Conservation (phyloP, 2,797 vertebrate genomes). For the Takifugu rubripes region DNA sequence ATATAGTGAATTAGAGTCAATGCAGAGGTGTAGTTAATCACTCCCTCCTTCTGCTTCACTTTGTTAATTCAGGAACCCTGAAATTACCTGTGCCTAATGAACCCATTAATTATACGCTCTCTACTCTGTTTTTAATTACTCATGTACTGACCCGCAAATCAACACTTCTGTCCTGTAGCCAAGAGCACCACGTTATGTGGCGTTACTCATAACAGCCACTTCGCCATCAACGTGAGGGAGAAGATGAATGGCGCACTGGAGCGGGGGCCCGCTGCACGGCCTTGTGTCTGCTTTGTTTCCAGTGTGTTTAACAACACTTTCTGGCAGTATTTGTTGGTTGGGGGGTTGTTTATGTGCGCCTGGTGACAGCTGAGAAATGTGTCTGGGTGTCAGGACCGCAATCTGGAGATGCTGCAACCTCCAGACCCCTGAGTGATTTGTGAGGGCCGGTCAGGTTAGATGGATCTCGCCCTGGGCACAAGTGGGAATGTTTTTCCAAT, state of each 20-base stretch:
- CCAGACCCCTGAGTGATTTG: conserved; percentile 29
- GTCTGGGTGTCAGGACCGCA: neutral
- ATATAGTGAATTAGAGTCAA: conserved; percentile 61
- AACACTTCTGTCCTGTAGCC: conserved; percentile 30
- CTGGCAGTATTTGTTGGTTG: conserved; percentile 20
- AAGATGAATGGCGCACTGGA: conserved; percentile 49
- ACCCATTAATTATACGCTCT: conserved; percentile 68
- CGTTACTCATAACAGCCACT: conserved; percentile 64
- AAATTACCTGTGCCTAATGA: conserved; percentile 69
- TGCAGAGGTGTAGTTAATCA: conserved; percentile 65
- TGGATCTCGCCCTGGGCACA: conserved; percentile 39
- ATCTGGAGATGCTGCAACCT: conserved; percentile 16
- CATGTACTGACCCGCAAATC: conserved; percentile 53
- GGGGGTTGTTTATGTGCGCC: conserved; percentile 12
- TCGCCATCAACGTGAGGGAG: conserved; percentile 32
- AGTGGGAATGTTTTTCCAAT: conserved; percentile 77
- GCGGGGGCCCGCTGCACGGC: conserved; percentile 13
- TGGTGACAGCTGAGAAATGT: conserved; percentile 9
- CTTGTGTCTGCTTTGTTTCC: conserved; percentile 55
- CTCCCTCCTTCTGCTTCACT: conserved; percentile 38
- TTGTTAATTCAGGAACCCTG: conserved; percentile 70
- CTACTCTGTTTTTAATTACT: conserved; percentile 70
- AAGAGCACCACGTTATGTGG: conserved; percentile 47
- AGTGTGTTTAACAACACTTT: conserved; percentile 8
- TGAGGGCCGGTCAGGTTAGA: conserved; percentile 47